Evolutionary conservation across 2,888 invertebrate species (phyloP).

Genomic region (Orgyia antiqua): DNA sequence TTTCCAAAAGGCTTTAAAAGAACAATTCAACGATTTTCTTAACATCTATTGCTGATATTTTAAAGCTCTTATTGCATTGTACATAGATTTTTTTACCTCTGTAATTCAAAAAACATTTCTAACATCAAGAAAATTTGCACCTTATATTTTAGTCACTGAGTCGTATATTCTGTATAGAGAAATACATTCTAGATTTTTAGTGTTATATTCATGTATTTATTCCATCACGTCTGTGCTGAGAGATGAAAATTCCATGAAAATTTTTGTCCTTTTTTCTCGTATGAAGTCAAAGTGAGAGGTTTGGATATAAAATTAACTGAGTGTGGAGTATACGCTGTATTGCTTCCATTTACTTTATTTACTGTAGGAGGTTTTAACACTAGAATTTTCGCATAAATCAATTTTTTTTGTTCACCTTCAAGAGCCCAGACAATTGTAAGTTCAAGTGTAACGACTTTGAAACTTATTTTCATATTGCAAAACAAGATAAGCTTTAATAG

Average conservation of each 20-base stretch:
- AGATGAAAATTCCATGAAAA: slow-evolving; percentile 73
- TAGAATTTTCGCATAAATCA: slow-evolving; percentile 52
- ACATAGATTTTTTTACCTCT: slow-evolving; percentile 53
- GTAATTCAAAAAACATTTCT: slow-evolving; percentile 68
- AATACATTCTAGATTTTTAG: slow-evolving; percentile 61
- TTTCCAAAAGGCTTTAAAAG: slow-evolving; percentile 44
- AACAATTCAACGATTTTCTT: slow-evolving; percentile 21
- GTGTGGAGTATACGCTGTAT: slow-evolving; percentile 46
- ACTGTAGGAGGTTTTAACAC: slow-evolving; percentile 43
- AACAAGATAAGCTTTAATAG: slow-evolving; percentile 25
- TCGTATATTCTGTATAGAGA: slow-evolving; percentile 39
- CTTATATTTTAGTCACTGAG: slow-evolving; percentile 46
- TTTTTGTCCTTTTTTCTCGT: slow-evolving; percentile 51
- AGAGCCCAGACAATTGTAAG: slow-evolving; percentile 57
- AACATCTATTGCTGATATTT: slow-evolving; percentile 31
- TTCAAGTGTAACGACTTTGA: slow-evolving; percentile 48
- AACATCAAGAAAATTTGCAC: slow-evolving; percentile 52
- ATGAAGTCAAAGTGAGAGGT: slow-evolving; percentile 49
- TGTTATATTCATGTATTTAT: slow-evolving; percentile 75
- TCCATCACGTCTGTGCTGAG: slow-evolving; percentile 67
- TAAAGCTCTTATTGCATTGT: slow-evolving; percentile 41
- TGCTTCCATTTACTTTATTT: slow-evolving; percentile 60
- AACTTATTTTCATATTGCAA: slow-evolving; percentile 40
- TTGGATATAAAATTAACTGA: slow-evolving; percentile 60
- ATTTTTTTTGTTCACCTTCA: slow-evolving; percentile 62